Percentiles rank a stretch among this genome's conserved stretches.
Conservation (phyloP, 2,888 invertebrate species). For the Drosophila kokeensis region DNA sequence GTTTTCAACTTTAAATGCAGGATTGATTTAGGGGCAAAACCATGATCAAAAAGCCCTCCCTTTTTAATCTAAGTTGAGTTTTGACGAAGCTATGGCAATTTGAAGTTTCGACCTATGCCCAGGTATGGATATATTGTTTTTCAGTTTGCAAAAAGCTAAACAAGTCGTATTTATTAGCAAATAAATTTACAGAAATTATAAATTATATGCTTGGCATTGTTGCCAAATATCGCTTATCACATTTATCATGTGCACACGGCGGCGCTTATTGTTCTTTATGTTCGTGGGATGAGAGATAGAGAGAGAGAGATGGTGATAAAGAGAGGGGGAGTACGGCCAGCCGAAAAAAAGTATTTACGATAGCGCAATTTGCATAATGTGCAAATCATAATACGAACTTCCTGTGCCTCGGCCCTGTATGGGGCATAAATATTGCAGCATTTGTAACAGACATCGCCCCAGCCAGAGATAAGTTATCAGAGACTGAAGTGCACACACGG, state of each 20-base stretch:
- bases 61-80: too few relatives aligned
- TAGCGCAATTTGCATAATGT: slow-evolving; percentile 80
- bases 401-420: slow-evolving; percentile 44
- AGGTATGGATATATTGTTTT: too few relatives aligned
- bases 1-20: too few relatives aligned
- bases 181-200: slow-evolving; percentile 44
- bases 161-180: slow-evolving; percentile 48
- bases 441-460: slow-evolving; percentile 72
- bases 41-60: too few relatives aligned
- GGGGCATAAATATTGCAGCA: slow-evolving; percentile 78
- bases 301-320: background rate
- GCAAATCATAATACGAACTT: slow-evolving; percentile 78
- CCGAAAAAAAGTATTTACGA: slow-evolving; percentile 67
- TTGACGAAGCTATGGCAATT: too few relatives aligned
- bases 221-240: slow-evolving; percentile 72
- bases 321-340: background rate
- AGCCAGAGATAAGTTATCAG: slow-evolving; percentile 68
- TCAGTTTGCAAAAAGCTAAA: slow-evolving; percentile 4
- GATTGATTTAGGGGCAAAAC: too few relatives aligned
- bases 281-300: background rate
- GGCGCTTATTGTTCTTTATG: slow-evolving; percentile 59
- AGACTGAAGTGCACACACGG: slow-evolving; percentile 70
- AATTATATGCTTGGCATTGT: slow-evolving; percentile 50
- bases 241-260: slow-evolving; percentile 75
- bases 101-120: too few relatives aligned